These are phyloP conservation scores for Heterohyrax brucei DNA, from an alignment of 2,797 vertebrate genomes.

Conservation along the genomic window DNA sequence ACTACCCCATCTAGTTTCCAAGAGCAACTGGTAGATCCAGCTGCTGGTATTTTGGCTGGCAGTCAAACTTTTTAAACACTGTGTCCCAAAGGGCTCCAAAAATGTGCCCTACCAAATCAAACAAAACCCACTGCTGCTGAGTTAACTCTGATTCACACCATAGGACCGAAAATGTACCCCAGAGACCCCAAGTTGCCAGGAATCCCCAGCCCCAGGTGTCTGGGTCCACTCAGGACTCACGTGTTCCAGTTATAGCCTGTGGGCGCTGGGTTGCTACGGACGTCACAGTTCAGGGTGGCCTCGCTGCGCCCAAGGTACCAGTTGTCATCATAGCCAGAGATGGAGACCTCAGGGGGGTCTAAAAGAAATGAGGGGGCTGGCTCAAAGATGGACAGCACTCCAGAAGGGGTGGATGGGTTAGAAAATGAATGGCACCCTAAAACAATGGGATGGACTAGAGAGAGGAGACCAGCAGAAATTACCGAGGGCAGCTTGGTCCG, in stretches of 20 bases:
- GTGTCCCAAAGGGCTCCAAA: too few relatives aligned
- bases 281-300: constrained; percentile 92
- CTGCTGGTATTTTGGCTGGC: too few relatives aligned
- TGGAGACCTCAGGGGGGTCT: constrained; percentile 93
- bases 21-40: not conserved
- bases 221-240: constrained; percentile 90
- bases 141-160: too few relatives aligned
- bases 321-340: constrained; percentile 94
- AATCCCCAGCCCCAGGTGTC: not conserved
- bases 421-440: not conserved
- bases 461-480: fast-evolving
- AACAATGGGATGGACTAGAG: not conserved
- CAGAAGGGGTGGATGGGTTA: not conserved
- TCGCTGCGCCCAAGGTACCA: constrained; percentile 95
- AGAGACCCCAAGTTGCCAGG: not conserved
- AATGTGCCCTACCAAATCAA: too few relatives aligned
- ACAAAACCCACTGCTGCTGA: too few relatives aligned
- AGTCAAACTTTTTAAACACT: too few relatives aligned
- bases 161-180: not conserved
- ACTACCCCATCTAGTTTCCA: not conserved
- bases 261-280: constrained; percentile 92
- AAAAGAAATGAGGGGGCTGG: not conserved
- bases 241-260: constrained; percentile 91
- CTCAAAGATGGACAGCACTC: constrained; percentile 22
- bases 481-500: not conserved